phyloP scores from a whole-genome alignment of 2,113 vertebrate genomes.

The Desmodus rotundus region DNA sequence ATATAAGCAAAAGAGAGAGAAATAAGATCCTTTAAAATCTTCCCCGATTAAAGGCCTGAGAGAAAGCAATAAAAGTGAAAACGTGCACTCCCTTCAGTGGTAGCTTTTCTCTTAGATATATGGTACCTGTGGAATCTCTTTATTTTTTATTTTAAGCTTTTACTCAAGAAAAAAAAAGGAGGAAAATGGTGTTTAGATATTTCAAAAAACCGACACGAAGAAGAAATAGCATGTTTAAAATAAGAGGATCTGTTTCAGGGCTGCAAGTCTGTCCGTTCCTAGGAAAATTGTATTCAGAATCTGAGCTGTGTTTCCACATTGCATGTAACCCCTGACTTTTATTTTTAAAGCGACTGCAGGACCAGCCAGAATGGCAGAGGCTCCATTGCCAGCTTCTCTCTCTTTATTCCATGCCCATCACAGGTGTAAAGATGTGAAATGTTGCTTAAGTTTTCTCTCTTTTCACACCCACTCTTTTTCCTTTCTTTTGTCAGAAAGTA shows the following conservation, averaged over 20 bases:
- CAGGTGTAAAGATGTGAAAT: conserved; percentile 81
- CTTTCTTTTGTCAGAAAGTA: conserved; percentile 48
- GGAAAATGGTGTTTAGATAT: conserved; percentile 18
- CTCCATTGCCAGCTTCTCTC: conserved; percentile 66
- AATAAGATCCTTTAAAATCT: conserved; percentile 23
- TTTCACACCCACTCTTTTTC: neutral
- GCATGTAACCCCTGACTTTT: neutral
- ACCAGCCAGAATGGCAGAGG: conserved; percentile 61
- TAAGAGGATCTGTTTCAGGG: neutral
- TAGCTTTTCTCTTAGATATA: conserved; percentile 42
- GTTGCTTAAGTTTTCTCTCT: conserved; percentile 79
- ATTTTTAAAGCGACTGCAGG: conserved; percentile 1
- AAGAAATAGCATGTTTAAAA: conserved; percentile 26
- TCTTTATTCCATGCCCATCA: conserved; percentile 74
- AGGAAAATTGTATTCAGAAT: neutral
- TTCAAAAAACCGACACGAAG: conserved; percentile 28
- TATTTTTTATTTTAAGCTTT: conserved; percentile 53
- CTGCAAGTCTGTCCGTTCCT: neutral
- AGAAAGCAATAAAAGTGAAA: conserved; percentile 34
- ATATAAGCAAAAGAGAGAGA: neutral
- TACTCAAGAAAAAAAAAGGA: conserved; percentile 23
- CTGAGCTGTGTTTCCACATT: neutral
- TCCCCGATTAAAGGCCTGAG: neutral
- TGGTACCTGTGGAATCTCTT: conserved; percentile 9
- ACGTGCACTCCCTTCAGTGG: neutral